Base-by-base conservation (phyloP, 2,113 vertebrate genomes). In the Silurus glanis region DNA sequence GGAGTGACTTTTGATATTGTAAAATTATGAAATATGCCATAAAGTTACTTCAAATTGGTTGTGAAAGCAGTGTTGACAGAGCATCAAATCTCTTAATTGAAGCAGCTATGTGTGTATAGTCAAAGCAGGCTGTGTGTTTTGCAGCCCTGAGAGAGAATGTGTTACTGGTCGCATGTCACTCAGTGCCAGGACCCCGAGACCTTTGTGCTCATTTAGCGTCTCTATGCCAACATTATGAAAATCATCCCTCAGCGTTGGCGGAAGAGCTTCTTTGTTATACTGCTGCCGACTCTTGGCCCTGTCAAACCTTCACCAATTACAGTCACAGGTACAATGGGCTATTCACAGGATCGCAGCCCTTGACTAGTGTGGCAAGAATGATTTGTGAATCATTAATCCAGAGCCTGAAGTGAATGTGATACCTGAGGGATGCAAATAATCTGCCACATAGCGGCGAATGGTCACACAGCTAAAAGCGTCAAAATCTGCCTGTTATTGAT, bases 381-480 rank as follows among this genome's bases (percentile, higher is more conserved):
- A 98, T 99, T 98, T 98, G 97, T 97, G 97, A 97, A 97, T 98
- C 97, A 97, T 98, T 99, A 98, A 98, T 96, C 96, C 96, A 96
- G 94, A 95, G 95, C 96, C 96, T 96, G 93, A 96, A 94, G 96
- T 96, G 96, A 97, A 96, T 95, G 95, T 94, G 95, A 95, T 96
- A 98, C 97, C 97, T 97, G 96, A 98, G 97, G 96, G 98, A 99
- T 98, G 97, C 97, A 98, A 98, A 99, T 98, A 97, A 96, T 95
- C 94, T 96, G 95, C 96, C 96, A 94, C 93, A 95, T 95, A 96
- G 95, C 93, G 94, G 94, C 93, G 94, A 94, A 96, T 93, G 95
- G 95, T 95, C 94, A 95, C 95, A 92, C 94, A 94, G 94, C 95
- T 95, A 95, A 96, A 92, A 97, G 95, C 96, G 96, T 96, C 94